A percentile compares a stretch with the other conserved stretches of the same genome.
These are phyloP conservation scores for Zele albiditarsus DNA, from an alignment of 2,888 invertebrate genomes.

Conservation along the genomic window DNA sequence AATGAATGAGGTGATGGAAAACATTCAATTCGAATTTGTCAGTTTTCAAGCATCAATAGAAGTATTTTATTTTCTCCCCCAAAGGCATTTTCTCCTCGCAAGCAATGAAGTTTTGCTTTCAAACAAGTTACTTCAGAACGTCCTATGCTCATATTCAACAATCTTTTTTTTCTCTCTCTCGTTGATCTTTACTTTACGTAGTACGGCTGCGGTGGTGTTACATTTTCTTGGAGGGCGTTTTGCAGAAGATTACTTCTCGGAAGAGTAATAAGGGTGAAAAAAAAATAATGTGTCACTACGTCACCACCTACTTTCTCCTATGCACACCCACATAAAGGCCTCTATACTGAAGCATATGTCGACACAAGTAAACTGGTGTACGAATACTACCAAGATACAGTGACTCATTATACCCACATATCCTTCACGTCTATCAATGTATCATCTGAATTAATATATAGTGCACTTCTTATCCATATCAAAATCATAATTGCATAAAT, in stretches of 20 bases:
- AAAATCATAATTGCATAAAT: no score
- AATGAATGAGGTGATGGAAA: not conserved
- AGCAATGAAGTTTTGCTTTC: constrained; percentile 1
- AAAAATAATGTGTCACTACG: no score
- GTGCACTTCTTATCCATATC: no score
- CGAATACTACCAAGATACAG: no score
- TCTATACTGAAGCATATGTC: no score
- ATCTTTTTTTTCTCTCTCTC: not conserved
- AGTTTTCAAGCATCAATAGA: constrained; percentile 16
- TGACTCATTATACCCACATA: no score
- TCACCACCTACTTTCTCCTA: no score
- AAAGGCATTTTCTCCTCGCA: not conserved
- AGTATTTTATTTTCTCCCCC: constrained; percentile 15
- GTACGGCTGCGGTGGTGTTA: not conserved
- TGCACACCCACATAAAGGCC: no score
- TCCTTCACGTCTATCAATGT: no score
- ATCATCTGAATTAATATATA: no score
- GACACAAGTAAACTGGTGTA: no score
- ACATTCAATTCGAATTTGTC: constrained; percentile 22
- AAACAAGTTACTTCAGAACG: constrained; percentile 11
- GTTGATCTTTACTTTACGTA: not conserved
- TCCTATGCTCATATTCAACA: not conserved
- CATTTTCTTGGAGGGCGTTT: not conserved
- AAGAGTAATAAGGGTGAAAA: not conserved
- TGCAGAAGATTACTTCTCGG: constrained; percentile 4